Percentiles rank a stretch among this genome's conserved stretches.
Evolutionary conservation across 2,113 vertebrate species (phyloP).

Genomic region (Tautogolabrus adspersus): DNA sequence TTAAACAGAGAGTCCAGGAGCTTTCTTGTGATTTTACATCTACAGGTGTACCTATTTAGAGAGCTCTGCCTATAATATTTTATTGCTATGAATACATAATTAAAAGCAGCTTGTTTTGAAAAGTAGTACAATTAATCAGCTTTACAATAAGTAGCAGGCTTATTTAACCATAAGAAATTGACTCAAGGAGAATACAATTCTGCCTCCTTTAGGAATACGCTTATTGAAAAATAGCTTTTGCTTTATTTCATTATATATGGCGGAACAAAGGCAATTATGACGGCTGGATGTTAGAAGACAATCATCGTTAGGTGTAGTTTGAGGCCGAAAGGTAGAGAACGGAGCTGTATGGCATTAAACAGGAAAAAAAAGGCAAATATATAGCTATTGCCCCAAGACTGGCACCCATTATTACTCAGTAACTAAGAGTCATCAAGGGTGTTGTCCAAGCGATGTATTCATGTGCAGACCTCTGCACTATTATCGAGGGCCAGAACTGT

Average conservation of each 20-base stretch:
- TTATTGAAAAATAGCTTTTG: not conserved
- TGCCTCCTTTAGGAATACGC: too few species aligned
- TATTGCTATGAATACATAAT: not conserved
- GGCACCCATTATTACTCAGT: slow-evolving; percentile 1
- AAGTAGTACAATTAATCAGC: too few species aligned
- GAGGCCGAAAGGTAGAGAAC: not conserved
- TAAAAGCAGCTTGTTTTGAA: too few species aligned
- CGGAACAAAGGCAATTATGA: not conserved
- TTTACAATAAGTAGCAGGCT: too few species aligned
- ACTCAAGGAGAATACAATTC: too few species aligned
- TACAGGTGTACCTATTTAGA: too few species aligned
- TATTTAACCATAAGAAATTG: too few species aligned
- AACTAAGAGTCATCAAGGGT: not conserved
- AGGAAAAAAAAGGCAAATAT: not conserved
- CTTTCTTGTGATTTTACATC: too few species aligned
- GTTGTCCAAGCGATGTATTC: not conserved
- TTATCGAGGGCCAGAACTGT: slow-evolving; percentile 25
- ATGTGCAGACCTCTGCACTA: not conserved
- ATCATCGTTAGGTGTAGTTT: slow-evolving; percentile 4
- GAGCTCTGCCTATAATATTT: too few species aligned
- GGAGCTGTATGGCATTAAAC: not conserved
- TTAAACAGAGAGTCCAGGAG: too few species aligned
- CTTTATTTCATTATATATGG: not conserved
- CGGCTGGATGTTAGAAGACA: not conserved
- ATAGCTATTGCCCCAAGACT: not conserved